Evolutionary conservation across 2,888 invertebrate genomes (phyloP).

Genomic region (Brachynemurus nebulosus): DNA sequence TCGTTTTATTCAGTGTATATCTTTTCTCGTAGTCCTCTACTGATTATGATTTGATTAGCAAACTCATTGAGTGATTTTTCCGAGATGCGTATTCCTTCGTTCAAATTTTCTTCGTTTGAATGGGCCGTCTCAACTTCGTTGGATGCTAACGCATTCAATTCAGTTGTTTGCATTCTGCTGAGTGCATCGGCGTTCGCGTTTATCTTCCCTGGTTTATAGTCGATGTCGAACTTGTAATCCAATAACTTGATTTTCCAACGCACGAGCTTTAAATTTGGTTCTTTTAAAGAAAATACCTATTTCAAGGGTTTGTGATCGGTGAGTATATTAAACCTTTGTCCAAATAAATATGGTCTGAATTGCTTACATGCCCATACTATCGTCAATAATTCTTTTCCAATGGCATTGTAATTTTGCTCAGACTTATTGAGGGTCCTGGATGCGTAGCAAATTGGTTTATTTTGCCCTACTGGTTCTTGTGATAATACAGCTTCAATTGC

Average conservation of each 20-base stretch:
- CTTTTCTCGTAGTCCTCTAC: too few relatives aligned
- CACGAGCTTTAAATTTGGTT: too few relatives aligned
- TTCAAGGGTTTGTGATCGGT: slow-evolving; percentile 26
- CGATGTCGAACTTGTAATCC: slow-evolving; percentile 22
- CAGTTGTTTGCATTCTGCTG: too few relatives aligned
- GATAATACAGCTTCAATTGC: neutral
- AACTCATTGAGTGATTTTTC: too few relatives aligned
- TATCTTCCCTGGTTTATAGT: slow-evolving; percentile 19
- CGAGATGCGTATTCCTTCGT: too few relatives aligned
- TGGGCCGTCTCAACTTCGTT: too few relatives aligned
- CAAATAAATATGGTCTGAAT: slow-evolving; percentile 22
- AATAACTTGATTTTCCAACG: slow-evolving; percentile 21
- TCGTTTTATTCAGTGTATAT: too few relatives aligned
- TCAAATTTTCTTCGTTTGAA: too few relatives aligned
- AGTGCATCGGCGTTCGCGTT: slow-evolving; percentile 20
- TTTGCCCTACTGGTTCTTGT: slow-evolving; percentile 2
- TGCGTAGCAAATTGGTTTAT: slow-evolving; percentile 3
- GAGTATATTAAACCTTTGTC: slow-evolving; percentile 24
- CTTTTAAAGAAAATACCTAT: slow-evolving; percentile 24
- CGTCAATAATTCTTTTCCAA: neutral
- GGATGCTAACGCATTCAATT: too few relatives aligned
- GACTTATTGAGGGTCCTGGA: neutral
- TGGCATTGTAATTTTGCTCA: neutral
- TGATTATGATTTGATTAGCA: too few relatives aligned
- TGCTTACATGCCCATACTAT: slow-evolving; percentile 1